Evolutionary conservation across 2,797 vertebrate genomes (phyloP).

Genomic region (Setipinna tenuifilis): DNA sequence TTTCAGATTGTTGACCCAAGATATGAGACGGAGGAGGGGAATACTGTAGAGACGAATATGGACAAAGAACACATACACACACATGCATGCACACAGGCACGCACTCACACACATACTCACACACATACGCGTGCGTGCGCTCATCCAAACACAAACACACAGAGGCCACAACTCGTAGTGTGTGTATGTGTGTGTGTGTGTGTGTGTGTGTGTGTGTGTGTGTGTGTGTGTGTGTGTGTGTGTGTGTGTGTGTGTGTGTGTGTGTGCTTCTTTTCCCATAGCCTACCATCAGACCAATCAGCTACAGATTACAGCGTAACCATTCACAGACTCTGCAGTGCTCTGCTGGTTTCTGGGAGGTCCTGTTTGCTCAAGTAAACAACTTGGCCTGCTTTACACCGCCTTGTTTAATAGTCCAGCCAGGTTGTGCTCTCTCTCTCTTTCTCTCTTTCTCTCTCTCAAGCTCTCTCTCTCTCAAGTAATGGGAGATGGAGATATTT

Average conservation of each 20-base stretch:
- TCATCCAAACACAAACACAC: neutral
- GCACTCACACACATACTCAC: neutral
- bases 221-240: no score
- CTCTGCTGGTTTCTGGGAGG: constrained; percentile 32
- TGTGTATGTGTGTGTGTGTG: no score
- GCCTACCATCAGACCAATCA: neutral
- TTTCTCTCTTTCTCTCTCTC: neutral
- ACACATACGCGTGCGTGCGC: neutral
- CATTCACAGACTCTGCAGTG: neutral
- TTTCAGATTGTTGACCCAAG: constrained; percentile 1
- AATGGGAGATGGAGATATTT: constrained; percentile 5
- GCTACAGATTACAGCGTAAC: neutral
- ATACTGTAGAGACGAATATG: neutral
- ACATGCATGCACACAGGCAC: neutral
- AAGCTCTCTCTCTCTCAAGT: neutral
- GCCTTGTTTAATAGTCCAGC: constrained; percentile 14
- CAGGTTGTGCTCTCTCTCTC: neutral
- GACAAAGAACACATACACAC: neutral
- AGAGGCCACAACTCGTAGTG: neutral
- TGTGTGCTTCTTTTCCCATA: neutral
- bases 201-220: no score
- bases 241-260: no score
- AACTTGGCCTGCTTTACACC: constrained; percentile 5
- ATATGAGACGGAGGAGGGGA: neutral
- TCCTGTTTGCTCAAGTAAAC: constrained; percentile 44